These are phyloP conservation scores for Callaeas wilsoni DNA, from an alignment of 2,113 vertebrate genomes.

Conservation along the genomic window DNA sequence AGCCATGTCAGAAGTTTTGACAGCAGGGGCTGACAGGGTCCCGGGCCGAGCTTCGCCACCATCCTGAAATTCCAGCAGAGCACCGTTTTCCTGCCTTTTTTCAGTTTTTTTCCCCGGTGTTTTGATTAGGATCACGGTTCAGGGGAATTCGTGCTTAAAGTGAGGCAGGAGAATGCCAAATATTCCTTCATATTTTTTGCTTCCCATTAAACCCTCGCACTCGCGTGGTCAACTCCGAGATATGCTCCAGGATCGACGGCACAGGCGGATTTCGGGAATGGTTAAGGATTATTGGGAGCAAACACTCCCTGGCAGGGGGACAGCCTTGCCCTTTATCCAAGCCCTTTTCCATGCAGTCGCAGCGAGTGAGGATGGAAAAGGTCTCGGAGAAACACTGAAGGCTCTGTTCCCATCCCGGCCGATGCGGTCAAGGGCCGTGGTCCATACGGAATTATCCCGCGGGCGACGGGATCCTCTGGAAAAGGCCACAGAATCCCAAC, in stretches of 20 bases:
- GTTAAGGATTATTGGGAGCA: background rate
- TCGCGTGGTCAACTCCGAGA: accelerated
- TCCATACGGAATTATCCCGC: background rate
- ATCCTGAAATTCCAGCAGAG: background rate
- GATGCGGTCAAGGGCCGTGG: background rate
- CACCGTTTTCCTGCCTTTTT: background rate
- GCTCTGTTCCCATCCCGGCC: background rate
- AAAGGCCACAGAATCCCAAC: background rate
- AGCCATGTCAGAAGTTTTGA: background rate
- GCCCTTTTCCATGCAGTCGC: background rate
- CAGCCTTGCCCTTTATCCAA: background rate
- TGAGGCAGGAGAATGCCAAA: background rate
- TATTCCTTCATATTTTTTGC: accelerated
- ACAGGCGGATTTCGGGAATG: background rate
- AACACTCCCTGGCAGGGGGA: background rate
- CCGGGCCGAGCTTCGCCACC: background rate
- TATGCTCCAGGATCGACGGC: accelerated
- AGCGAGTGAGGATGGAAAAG: background rate
- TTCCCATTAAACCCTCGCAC: accelerated
- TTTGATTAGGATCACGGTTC: background rate
- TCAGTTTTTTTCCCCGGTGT: accelerated
- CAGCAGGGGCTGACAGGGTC: background rate
- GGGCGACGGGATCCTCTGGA: background rate
- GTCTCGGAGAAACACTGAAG: background rate
- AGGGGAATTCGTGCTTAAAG: background rate